Evolutionary conservation across 30 jellyfish, hydroid and myxozoan species (phyloP).

Genomic region (Hydractinia symbiolongicarpus): DNA sequence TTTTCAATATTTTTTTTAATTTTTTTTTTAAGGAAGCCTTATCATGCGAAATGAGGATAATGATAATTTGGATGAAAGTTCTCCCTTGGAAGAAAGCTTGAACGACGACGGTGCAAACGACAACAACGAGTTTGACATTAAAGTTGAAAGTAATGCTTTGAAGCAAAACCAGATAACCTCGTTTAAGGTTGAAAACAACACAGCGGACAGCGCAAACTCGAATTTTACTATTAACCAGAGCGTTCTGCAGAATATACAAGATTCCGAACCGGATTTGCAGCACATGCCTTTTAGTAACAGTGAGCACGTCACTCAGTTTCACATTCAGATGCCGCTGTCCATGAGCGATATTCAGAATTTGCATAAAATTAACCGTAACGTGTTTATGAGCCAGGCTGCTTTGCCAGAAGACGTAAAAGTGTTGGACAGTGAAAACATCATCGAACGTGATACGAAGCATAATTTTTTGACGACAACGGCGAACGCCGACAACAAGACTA

Average conservation of each 20-base stretch:
- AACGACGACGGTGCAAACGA: conserved; percentile 10
- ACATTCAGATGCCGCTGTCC: conserved; percentile 26
- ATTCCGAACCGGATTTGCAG: conserved; percentile 19
- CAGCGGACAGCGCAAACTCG: not conserved
- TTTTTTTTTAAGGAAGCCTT: not conserved
- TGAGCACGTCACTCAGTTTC: conserved; percentile 20
- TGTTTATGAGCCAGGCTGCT: conserved; percentile 40
- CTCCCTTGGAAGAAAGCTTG: not conserved
- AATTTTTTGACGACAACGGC: conserved; percentile 15
- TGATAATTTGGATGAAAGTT: not conserved
- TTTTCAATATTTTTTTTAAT: not conserved
- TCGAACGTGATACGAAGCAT: conserved; percentile 9
- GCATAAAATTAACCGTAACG: conserved; percentile 29
- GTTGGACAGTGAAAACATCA: not conserved
- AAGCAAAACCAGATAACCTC: not conserved
- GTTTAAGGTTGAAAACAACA: not conserved
- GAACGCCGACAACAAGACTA: not conserved
- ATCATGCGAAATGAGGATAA: not conserved
- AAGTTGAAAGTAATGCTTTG: conserved; percentile 27
- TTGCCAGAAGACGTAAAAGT: conserved; percentile 23
- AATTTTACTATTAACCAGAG: not conserved
- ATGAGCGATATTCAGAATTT: conserved; percentile 15
- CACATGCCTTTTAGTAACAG: conserved; percentile 11
- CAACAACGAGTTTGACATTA: conserved; percentile 29
- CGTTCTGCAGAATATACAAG: conserved; percentile 1